Evolutionary conservation across 1,140 invertebrate species (phyloP).

Genomic region (Carposina sasakii): DNA sequence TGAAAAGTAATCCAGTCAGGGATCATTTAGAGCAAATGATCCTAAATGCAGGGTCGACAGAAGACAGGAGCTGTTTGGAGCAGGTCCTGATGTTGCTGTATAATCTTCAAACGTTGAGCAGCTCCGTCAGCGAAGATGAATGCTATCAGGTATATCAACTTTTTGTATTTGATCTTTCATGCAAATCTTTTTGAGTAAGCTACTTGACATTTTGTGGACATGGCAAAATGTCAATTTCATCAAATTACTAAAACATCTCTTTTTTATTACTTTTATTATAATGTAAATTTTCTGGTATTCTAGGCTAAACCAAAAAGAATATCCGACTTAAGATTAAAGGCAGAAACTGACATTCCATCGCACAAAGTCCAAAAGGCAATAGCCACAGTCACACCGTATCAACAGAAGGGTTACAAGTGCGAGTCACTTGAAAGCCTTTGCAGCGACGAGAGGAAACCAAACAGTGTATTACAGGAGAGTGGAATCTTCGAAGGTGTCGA

Average conservation of each 20-base stretch:
- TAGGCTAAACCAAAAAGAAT: constrained; percentile 61
- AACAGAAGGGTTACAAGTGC: constrained; percentile 62
- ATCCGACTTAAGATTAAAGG: constrained; percentile 54
- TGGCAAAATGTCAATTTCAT: too few species aligned
- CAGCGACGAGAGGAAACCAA: constrained; percentile 56
- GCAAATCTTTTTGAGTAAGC: too few species aligned
- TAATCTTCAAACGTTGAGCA: constrained; percentile 72
- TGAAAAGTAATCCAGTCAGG: constrained; percentile 61
- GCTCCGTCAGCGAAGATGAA: constrained; percentile 67
- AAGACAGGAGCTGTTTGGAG: constrained; percentile 73
- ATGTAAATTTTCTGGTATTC: constrained; percentile 26
- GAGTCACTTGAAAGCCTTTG: constrained; percentile 57
- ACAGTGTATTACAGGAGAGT: constrained; percentile 74
- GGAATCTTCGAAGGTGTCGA: constrained; percentile 77
- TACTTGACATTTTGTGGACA: too few species aligned
- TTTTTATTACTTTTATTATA: too few species aligned
- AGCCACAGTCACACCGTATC: constrained; percentile 69
- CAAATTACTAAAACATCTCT: too few species aligned
- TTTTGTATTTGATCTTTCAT: background rate
- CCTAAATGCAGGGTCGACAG: constrained; percentile 62
- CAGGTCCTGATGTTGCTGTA: constrained; percentile 74
- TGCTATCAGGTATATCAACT: constrained; percentile 53
- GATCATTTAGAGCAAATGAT: constrained; percentile 66
- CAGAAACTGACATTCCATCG: constrained; percentile 51
- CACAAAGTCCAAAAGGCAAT: constrained; percentile 66